Evolutionary conservation across 37 sponge, comb jelly and placozoan species (phyloP), one percentile per base, ranked within the genome.

Genomic region (Oopsacas minuta): DNA sequence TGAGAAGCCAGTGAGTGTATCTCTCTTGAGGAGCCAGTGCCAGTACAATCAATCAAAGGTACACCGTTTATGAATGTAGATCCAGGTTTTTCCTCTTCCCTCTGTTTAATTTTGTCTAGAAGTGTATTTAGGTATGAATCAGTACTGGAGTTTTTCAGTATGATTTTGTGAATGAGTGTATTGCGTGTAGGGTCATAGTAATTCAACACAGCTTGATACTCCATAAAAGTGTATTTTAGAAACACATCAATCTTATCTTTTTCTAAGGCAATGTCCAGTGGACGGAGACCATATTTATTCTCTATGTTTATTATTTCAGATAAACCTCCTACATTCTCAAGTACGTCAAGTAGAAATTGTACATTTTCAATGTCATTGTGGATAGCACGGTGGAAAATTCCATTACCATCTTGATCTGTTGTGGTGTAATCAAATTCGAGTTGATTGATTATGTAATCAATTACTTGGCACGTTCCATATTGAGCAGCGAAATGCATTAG

Each of bases 401-500:
- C 30, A 61, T 61, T 61, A 32, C 75, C 22, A n/a, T 61, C 75
- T 61, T 12, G 32, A 61, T 61, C 75, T 61, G 20, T 10, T 61
- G 3, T 61, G 7, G 20, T n/a, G 30, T 61, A 61, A 3, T 61
- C 30, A 61, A 61, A 61, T 12, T 61, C 28, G 28, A 61, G 30
- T 61, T 61, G 20, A 3, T 10, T 25, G 28, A 61, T 20, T 61
- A 61, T 32, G 75, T 32, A 61, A 61, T 5, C 7, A 61, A 61
- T n/a, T 25, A 61, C 75, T 61, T 61, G 75, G 7, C 28, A 3
- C 28, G 75, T 61, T 32, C 75, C 75, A 61, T 61, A 61, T 12
- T 61, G 17, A 32, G 75, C 75, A 61, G 75, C 75, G 30, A 61
- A 61, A 61, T 61, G 75, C 28, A 61, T 61, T 7, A 61, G 75